Conservation (phyloP, 2,797 vertebrate species). For the Spinibarbus caldwelli region DNA sequence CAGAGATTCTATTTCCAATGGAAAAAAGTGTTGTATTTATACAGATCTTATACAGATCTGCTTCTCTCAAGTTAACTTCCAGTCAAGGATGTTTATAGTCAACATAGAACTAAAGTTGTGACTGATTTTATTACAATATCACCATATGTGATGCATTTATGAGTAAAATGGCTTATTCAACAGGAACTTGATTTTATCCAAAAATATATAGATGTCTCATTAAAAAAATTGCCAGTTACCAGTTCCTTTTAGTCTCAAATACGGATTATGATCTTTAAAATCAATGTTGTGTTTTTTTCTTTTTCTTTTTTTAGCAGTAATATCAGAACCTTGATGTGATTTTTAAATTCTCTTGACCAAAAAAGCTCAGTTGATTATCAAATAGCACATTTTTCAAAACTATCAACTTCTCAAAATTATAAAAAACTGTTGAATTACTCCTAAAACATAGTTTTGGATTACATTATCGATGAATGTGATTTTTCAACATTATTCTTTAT, state of each 20-base stretch:
- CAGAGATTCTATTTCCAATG: slow-evolving; percentile 40
- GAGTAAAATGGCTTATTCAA: not conserved
- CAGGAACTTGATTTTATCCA: not conserved
- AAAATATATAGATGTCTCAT: not conserved
- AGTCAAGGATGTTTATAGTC: not conserved
- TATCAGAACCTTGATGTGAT: too few species aligned
- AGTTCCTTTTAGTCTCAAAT: too few species aligned
- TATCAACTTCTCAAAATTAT: too few species aligned
- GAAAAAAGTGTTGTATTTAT: slow-evolving; percentile 17
- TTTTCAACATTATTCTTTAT: too few species aligned
- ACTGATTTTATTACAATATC: not conserved
- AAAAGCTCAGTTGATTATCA: too few species aligned
- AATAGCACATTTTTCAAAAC: too few species aligned
- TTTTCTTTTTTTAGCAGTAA: too few species aligned
- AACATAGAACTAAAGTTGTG: not conserved
- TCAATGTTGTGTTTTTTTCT: not conserved
- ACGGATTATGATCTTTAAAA: not conserved
- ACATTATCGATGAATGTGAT: too few species aligned
- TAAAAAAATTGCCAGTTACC: too few species aligned
- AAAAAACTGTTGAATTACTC: too few species aligned
- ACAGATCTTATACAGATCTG: slow-evolving; percentile 29
- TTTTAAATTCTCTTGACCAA: too few species aligned
- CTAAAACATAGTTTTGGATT: too few species aligned
- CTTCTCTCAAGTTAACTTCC: not conserved
- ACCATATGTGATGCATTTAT: not conserved